These are phyloP conservation scores for Andrena flavipes DNA, from an alignment of 2,888 invertebrate species.

Conservation along the genomic window DNA sequence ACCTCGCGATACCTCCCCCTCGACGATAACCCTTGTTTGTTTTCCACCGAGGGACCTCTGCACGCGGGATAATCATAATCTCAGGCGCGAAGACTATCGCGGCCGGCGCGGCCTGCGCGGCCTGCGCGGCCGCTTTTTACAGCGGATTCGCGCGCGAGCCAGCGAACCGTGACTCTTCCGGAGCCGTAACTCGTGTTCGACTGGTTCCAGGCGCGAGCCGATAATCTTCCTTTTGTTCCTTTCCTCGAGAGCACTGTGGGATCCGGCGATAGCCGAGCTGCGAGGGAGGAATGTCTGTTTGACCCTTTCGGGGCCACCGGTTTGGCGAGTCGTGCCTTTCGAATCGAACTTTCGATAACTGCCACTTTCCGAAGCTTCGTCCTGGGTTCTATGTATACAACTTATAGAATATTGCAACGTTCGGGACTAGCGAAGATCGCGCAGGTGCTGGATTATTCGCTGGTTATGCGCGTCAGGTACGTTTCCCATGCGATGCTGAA, in stretches of 20 bases:
- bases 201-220: constrained; percentile 34
- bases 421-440: no score
- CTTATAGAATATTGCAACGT: no score
- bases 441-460: no score
- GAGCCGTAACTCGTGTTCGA: constrained; percentile 50
- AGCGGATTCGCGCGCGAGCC: constrained; percentile 24
- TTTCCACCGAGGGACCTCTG: constrained; percentile 60
- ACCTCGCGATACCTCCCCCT: constrained; percentile 41
- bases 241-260: constrained; percentile 44
- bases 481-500: no score
- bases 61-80: constrained; percentile 54
- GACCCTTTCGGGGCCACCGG: constrained; percentile 21
- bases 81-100: constrained; percentile 41
- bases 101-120: not conserved
- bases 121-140: not conserved
- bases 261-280: constrained; percentile 25
- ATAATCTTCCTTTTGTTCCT: constrained; percentile 53
- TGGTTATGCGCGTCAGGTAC: no score
- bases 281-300: not conserved
- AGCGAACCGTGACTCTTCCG: constrained; percentile 57
- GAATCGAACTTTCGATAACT: constrained; percentile 9
- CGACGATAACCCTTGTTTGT: constrained; percentile 75
- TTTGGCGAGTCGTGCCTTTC: not conserved
- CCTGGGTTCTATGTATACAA: not conserved
- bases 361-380: not conserved